These are phyloP conservation scores for Epinephelus awoara DNA, from an alignment of 2,797 vertebrate genomes.

Conservation along the genomic window DNA sequence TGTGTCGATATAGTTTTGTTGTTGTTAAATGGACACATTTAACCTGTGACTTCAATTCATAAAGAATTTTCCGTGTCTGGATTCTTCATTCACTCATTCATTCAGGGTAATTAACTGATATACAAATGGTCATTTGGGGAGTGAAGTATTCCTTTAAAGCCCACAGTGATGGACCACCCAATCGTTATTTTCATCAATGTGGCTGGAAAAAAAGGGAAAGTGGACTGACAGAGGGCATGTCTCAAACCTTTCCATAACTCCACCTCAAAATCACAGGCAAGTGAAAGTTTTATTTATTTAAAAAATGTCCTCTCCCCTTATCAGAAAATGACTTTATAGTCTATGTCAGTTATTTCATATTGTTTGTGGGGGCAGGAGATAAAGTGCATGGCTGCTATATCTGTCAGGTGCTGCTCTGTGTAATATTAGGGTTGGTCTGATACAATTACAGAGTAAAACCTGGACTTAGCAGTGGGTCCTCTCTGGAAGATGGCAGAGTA, in stretches of 20 bases:
- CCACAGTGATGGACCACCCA: too few species aligned
- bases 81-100: too few species aligned
- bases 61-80: too few species aligned
- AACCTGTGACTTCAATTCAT: too few species aligned
- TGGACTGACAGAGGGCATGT: too few species aligned
- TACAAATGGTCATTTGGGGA: too few species aligned
- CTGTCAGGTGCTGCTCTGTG: conserved; percentile 42
- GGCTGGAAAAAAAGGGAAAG: too few species aligned
- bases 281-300: background rate
- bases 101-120: too few species aligned
- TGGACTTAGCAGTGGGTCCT: conserved; percentile 47
- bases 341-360: conserved; percentile 24
- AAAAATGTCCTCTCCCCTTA: background rate
- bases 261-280: conserved; percentile 3
- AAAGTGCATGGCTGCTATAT: conserved; percentile 17
- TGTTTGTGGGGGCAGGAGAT: conserved; percentile 48
- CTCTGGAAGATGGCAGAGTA: conserved; percentile 27
- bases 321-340: conserved; percentile 28
- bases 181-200: too few species aligned
- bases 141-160: too few species aligned
- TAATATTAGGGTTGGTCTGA: conserved; percentile 56
- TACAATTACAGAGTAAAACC: conserved; percentile 53
- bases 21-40: too few species aligned
- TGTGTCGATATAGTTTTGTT: too few species aligned
- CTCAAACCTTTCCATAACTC: background rate